Conservation (phyloP, 2,113 vertebrate genomes). For the Balaenoptera acutorostrata region DNA sequence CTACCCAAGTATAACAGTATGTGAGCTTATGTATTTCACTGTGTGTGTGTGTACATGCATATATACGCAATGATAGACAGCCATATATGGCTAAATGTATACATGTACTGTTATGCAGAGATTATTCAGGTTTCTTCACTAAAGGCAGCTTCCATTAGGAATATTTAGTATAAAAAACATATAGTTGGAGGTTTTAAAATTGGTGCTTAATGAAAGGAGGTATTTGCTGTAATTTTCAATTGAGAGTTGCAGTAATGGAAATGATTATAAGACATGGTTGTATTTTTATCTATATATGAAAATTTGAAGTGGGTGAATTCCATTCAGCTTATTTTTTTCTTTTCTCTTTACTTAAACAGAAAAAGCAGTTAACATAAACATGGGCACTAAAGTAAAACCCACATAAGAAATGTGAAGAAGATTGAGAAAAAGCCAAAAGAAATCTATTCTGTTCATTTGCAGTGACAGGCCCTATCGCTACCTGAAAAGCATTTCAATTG, state of each 20-base stretch:
- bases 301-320: not conserved
- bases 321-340: conserved; percentile 4
- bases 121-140: not conserved
- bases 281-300: conserved; percentile 19
- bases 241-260: conserved; percentile 9
- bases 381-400: not conserved
- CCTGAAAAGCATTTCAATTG: not conserved
- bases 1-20: not conserved
- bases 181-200: not conserved
- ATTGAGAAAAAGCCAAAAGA: conserved; percentile 17
- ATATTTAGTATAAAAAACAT: not conserved
- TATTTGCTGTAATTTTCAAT: conserved; percentile 26
- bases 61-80: not conserved
- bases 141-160: not conserved
- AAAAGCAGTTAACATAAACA: not conserved
- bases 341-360: not conserved
- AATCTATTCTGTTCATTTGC: conserved; percentile 9
- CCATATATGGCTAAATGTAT: not conserved
- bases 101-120: not conserved
- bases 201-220: not conserved
- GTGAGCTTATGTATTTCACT: not conserved
- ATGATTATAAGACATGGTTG: not conserved
- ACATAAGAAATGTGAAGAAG: not conserved
- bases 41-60: rapidly evolving
- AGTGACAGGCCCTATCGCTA: not conserved